phyloP scores from a whole-genome alignment of 1,140 invertebrate species.

The Odontomachus brunneus region DNA sequence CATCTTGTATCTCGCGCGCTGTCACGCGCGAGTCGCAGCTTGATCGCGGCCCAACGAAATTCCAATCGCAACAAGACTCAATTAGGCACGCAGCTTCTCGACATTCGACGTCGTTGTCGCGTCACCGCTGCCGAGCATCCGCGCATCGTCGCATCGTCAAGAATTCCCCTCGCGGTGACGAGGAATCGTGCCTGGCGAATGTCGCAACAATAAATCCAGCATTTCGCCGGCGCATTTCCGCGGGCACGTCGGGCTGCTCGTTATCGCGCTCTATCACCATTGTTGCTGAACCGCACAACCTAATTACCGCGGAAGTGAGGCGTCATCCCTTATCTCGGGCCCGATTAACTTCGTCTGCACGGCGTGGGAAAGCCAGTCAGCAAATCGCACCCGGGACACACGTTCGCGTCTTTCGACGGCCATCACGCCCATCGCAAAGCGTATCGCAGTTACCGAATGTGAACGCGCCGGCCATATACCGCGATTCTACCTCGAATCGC shows the following conservation, averaged over 20 bases:
- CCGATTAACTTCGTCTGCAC: constrained; percentile 66
- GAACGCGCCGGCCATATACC: not conserved
- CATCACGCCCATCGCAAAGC: constrained; percentile 3
- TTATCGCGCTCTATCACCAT: constrained; percentile 62
- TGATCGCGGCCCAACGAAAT: not conserved
- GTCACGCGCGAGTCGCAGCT: not conserved
- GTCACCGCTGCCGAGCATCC: constrained; percentile 23
- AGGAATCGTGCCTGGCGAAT: constrained; percentile 35
- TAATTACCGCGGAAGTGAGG: constrained; percentile 68
- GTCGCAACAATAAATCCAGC: constrained; percentile 63
- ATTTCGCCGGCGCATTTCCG: constrained; percentile 63
- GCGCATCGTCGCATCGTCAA: constrained; percentile 23
- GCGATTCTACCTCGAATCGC: not conserved
- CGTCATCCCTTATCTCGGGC: constrained; percentile 65
- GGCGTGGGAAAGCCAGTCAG: constrained; percentile 48
- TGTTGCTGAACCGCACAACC: constrained; percentile 65
- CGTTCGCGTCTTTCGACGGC: constrained; percentile 45
- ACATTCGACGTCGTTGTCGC: constrained; percentile 4
- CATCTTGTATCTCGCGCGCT: not conserved
- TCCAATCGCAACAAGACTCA: not conserved
- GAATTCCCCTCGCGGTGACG: constrained; percentile 20
- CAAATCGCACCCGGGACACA: constrained; percentile 56
- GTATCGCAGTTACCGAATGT: constrained; percentile 25
- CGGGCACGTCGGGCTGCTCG: constrained; percentile 53
- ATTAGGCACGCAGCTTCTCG: no score